phyloP scores from a whole-genome alignment of 1,140 invertebrate genomes.

The Zaprionus ghesquierei region DNA sequence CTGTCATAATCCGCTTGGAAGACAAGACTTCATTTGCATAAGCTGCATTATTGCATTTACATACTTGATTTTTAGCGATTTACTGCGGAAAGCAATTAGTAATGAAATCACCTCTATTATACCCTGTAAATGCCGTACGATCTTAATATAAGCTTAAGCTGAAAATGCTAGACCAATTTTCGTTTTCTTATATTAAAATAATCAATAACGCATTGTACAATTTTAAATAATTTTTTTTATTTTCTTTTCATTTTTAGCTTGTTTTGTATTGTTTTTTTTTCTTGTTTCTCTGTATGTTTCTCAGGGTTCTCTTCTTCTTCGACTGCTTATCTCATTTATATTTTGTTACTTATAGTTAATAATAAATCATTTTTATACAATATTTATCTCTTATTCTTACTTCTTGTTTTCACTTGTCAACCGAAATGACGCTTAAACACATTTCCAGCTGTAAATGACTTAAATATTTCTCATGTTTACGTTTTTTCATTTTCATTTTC shows the following conservation, averaged over 20 bases:
- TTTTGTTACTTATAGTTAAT: slow-evolving; percentile 70
- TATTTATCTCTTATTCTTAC: slow-evolving; percentile 64
- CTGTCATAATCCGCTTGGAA: no score
- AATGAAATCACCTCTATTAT: not conserved
- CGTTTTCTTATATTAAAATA: not conserved
- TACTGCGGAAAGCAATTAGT: not conserved
- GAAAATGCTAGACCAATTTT: not conserved
- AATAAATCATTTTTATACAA: slow-evolving; percentile 80
- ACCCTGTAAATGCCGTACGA: no score
- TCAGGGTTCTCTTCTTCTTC: slow-evolving; percentile 52
- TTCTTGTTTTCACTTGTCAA: slow-evolving; percentile 41
- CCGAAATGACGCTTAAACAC: slow-evolving; percentile 47
- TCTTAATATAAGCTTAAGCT: no score
- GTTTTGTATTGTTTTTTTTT: slow-evolving; percentile 50
- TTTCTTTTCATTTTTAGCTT: slow-evolving; percentile 61
- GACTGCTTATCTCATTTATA: slow-evolving; percentile 58
- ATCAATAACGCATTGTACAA: not conserved
- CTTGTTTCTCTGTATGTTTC: slow-evolving; percentile 50
- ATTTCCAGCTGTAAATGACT: slow-evolving; percentile 55
- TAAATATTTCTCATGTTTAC: slow-evolving; percentile 41
- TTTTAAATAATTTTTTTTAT: slow-evolving; percentile 71
- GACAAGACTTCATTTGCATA: not conserved
- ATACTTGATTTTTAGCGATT: not conserved
- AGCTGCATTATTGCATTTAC: not conserved
- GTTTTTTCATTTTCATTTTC: slow-evolving; percentile 6